Evolutionary conservation across 2,113 vertebrate genomes (phyloP), one percentile per base, ranked within the genome.

Genomic region (Leptobrachium leishanense): DNA sequence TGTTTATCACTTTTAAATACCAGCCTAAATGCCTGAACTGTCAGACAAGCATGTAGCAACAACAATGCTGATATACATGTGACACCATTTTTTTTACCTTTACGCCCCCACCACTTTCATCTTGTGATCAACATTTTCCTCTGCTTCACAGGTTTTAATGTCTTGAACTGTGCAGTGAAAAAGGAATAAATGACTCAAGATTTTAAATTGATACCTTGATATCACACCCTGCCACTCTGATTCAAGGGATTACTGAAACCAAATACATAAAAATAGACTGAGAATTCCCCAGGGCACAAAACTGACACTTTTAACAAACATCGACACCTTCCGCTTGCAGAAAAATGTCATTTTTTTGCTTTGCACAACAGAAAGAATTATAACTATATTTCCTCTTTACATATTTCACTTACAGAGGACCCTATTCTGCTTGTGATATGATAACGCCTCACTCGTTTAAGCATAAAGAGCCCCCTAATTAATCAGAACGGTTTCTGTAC

Each of bases 171-270:
- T 69, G 31, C 43, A 13, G 59, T 55, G 69, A 43, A 43, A 15
- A 10, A 54, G 31, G 43, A 63, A 54, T 39, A 31, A 42, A 31
- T 53, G 10, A 39, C 59, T 43, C 44, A 77, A 6, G 6, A 59
- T 20, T 43, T 31, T 12, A 31, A 31, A 31, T 31, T 31, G 20
- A 31, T 31, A 31, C 20, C 20, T 0, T 31, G 20, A 73, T 66
- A 54, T n/a, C 55, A 50, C 62, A 8, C 31, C 50, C 46, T 43
- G 44, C 41, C 43, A 44, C 43, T 15, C 41, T 72, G 44, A 73
- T 40, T 70, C 62, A 72, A 7, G 12, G 11, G 20, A 65, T 78
- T 53, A 68, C 63, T 57, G 65, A 76, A 55, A 68, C 41, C 9
- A 15, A 68, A 54, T 57, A 39, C n/a, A 43, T 13, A 62, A 62